phyloP scores from a whole-genome alignment of 1,140 invertebrate genomes.

The Artemia franciscana region DNA sequence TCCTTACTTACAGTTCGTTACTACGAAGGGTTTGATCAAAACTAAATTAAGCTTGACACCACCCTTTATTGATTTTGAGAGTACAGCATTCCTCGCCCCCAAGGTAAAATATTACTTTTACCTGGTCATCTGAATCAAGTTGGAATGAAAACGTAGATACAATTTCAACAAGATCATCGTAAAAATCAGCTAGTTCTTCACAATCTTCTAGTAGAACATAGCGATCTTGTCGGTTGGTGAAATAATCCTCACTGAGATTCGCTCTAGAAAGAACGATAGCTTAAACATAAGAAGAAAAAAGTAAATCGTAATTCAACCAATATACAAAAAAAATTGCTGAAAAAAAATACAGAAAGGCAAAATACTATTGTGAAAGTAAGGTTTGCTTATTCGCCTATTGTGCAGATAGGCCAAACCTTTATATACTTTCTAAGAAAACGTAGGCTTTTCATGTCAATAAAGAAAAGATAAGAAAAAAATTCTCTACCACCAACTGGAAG shows the following conservation, averaged over 20 bases:
- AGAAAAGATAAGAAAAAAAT: no score
- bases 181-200: constrained; percentile 60
- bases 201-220: constrained; percentile 73
- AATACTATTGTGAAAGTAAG: background rate
- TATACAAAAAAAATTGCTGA: background rate
- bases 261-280: constrained; percentile 34
- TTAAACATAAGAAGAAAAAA: constrained; percentile 7
- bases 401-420: no score
- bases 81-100: no score
- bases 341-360: constrained; percentile 4
- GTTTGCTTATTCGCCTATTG: no score
- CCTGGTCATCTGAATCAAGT: constrained; percentile 15
- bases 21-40: no score
- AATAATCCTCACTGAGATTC: constrained; percentile 93
- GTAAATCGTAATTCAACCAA: background rate
- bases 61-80: no score
- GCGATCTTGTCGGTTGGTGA: constrained; percentile 87
- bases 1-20: no score
- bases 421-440: no score
- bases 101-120: no score
- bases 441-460: no score
- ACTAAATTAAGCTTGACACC: no score
- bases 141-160: constrained; percentile 28
- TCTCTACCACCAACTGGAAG: no score
- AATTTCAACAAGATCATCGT: constrained; percentile 26